Conservation (phyloP, 1,140 invertebrate species). For the Epicauta chinensis region DNA sequence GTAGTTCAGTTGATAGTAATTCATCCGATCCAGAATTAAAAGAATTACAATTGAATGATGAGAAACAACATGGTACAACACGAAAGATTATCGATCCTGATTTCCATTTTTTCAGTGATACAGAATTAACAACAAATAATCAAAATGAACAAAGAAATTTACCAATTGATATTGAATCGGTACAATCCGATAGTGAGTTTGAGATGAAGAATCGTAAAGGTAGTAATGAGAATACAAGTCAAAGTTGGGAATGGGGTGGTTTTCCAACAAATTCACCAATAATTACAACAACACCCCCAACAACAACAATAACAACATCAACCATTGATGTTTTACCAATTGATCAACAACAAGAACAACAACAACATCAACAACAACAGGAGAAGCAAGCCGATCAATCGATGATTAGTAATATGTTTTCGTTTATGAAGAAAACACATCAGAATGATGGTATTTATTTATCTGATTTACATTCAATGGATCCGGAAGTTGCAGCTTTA, state of each 20-base stretch:
- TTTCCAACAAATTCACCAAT: conserved; percentile 57
- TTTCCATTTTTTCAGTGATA: conserved; percentile 88
- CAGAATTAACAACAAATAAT: conserved; percentile 66
- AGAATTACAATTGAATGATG: conserved; percentile 19
- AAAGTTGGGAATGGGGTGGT: conserved; percentile 96
- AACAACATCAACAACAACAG: conserved; percentile 37
- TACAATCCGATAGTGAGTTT: conserved; percentile 91
- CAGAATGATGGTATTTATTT: conserved; percentile 80
- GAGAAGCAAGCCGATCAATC: too few relatives aligned
- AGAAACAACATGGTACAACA: not conserved
- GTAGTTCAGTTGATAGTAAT: conserved; percentile 39
- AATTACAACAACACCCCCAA: conserved; percentile 18
- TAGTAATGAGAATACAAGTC: conserved; percentile 45
- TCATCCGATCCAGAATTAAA: conserved; percentile 38
- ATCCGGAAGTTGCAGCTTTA: conserved; percentile 82
- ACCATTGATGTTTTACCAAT: conserved; percentile 47
- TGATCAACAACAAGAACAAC: conserved; percentile 18
- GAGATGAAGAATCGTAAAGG: conserved; percentile 67
- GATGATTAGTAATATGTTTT: conserved; percentile 85
- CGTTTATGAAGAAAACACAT: conserved; percentile 82
- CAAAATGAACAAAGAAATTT: conserved; percentile 50
- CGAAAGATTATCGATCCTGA: conserved; percentile 49
- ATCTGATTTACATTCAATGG: conserved; percentile 85
- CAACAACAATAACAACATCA: conserved; percentile 20
- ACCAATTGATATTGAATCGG: conserved; percentile 50